phyloP scores from a whole-genome alignment of 2,888 invertebrate species.

The Platycnemis pennipes region DNA sequence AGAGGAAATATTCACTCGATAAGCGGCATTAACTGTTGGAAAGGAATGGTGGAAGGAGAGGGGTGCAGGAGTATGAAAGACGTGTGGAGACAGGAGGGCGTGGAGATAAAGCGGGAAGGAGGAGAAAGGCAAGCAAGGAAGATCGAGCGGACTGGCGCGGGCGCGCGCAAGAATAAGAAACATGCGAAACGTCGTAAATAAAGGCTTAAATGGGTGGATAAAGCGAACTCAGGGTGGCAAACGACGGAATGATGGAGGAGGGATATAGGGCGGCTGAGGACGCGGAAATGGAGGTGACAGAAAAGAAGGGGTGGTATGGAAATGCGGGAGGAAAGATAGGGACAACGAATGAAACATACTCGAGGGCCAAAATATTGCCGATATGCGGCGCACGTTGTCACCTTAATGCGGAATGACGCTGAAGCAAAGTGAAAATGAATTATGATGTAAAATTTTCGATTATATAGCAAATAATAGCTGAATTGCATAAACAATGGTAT shows the following conservation, averaged over 20 bases:
- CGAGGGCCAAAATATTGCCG: not conserved
- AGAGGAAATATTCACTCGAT: not conserved
- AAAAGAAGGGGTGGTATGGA: not conserved
- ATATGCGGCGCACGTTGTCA: not conserved
- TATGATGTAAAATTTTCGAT: too few species aligned
- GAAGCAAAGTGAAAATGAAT: too few species aligned
- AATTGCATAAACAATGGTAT: too few species aligned
- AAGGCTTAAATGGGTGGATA: conserved; percentile 36
- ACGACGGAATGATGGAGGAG: not conserved
- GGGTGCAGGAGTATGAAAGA: not conserved
- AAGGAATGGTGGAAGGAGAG: not conserved
- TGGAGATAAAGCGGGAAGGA: not conserved
- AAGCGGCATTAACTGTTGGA: not conserved
- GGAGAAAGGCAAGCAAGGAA: not conserved
- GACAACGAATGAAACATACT: not conserved
- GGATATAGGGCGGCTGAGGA: not conserved
- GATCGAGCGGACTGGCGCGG: not conserved
- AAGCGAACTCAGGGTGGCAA: not conserved
- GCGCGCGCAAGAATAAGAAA: not conserved
- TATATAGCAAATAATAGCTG: too few species aligned
- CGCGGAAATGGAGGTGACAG: not conserved
- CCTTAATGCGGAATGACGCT: not conserved
- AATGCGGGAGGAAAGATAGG: not conserved
- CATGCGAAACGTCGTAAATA: not conserved
- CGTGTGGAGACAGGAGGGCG: not conserved